Percentiles rank a stretch among this genome's conserved stretches.
These are phyloP conservation scores for Conus betulinus DNA, from an alignment of 1,140 invertebrate species.

Conservation along the genomic window DNA sequence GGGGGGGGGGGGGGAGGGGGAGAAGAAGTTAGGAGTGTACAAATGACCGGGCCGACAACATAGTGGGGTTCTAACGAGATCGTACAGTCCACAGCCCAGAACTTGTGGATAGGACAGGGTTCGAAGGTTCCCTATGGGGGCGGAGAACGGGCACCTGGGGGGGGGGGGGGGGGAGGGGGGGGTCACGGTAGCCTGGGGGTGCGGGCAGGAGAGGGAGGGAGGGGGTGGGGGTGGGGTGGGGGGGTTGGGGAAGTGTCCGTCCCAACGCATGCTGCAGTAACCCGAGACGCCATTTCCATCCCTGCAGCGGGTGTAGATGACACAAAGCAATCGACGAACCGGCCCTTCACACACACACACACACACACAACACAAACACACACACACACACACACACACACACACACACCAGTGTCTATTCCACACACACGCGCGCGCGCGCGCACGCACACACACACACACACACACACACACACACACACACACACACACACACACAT, in stretches of 20 bases:
- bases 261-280: neutral
- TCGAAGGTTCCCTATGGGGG: neutral
- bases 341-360: neutral
- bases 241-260: neutral
- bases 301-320: neutral
- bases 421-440: neutral
- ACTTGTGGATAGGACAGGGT: no score
- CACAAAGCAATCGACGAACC: neutral
- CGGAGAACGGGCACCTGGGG: neutral
- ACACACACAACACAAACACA: constrained; percentile 13
- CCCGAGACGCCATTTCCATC: neutral
- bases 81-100: no score
- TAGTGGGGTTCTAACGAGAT: no score
- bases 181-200: neutral
- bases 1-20: no score
- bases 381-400: neutral
- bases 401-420: neutral
- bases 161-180: neutral
- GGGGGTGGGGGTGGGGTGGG: neutral
- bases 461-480: neutral
- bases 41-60: no score
- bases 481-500: neutral
- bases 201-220: neutral
- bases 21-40: no score
- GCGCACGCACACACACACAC: neutral